Evolutionary conservation across 1,140 invertebrate genomes (phyloP).

Genomic region (Wasmannia auropunctata): DNA sequence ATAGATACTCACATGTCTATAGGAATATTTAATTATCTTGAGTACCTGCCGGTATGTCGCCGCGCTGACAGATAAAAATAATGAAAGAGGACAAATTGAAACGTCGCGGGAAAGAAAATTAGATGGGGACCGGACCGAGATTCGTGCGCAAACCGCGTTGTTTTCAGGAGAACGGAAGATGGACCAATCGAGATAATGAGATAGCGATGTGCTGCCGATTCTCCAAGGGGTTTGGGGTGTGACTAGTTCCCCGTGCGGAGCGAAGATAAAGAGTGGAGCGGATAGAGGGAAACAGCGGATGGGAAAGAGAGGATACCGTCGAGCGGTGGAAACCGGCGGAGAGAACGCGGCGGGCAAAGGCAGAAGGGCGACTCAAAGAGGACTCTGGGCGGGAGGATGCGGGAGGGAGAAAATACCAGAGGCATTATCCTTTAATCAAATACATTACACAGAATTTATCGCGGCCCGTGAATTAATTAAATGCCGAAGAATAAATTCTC

Average conservation of each 20-base stretch:
- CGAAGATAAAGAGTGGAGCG: slow-evolving; percentile 59
- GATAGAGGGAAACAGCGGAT: slow-evolving; percentile 38
- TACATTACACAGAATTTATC: slow-evolving; percentile 85
- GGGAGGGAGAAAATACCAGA: slow-evolving; percentile 73
- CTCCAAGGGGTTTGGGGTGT: slow-evolving; percentile 57
- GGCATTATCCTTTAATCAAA: slow-evolving; percentile 86
- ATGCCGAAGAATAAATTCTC: slow-evolving; percentile 85
- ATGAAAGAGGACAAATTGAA: slow-evolving; percentile 66
- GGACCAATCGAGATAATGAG: slow-evolving; percentile 79
- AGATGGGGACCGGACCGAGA: slow-evolving; percentile 22
- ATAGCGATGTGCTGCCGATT: slow-evolving; percentile 76
- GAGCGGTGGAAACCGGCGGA: slow-evolving; percentile 33
- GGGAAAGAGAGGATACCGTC: slow-evolving; percentile 8
- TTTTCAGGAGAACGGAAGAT: slow-evolving; percentile 67
- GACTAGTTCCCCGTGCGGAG: slow-evolving; percentile 47
- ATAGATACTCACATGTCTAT: background rate
- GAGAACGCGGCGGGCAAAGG: slow-evolving; percentile 55
- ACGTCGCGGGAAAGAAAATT: slow-evolving; percentile 46
- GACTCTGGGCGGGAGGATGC: slow-evolving; percentile 41
- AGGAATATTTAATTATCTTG: slow-evolving; percentile 52
- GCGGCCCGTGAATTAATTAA: slow-evolving; percentile 84
- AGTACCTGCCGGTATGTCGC: slow-evolving; percentile 26
- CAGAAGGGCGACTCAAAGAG: slow-evolving; percentile 67
- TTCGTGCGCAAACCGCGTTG: slow-evolving; percentile 53
- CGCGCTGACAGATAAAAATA: slow-evolving; percentile 56